Base-by-base conservation (phyloP, 1,140 invertebrate species). In the Dinothrombium tinctorium region DNA sequence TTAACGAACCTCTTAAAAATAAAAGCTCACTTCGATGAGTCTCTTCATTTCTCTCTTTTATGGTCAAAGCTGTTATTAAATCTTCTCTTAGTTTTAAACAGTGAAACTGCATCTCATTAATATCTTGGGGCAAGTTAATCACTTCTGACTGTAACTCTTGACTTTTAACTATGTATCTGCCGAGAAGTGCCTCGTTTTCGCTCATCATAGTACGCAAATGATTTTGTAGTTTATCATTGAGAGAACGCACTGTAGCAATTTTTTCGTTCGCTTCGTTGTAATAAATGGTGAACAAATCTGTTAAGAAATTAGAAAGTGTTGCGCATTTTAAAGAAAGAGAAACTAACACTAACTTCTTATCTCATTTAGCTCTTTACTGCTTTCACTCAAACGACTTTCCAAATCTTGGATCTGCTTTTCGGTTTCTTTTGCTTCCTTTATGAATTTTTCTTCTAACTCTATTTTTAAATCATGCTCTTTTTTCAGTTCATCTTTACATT, bases 61-160 rank as follows among this genome's bases (percentile, higher is more conserved):
- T 24, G 8, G 43, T 25, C 23, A 42, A 2, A 19, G 41, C 38
- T 14, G 38, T 25, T 8, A 48, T 47, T 4, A 48, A 26, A 21
- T 47, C 35, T 43, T 48, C 47, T 6, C 33, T 14, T 12, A 46
- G 15, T 47, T 73, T 73, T 39, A 96, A 62, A 26, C 82, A 63
- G 43, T 78, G 63, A 51, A 87, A 71, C 49, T 95, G 86, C 43
- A 96, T 64, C 50, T 92, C 86, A 66, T 77, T 76, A 12, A 90
- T 71, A 48, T 69, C 78, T 56, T 86, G 74, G 2, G 90, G 90
- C 44, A 96, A 64, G 58, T 95, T 75, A 32, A 95, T 95, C 39
- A 73, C 67, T 59, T 95, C 83, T 58, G 78, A 83, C 56, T 89
- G 80, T 46, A 95, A 67, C 48, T 82, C 72, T 38, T 75, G 69